These are phyloP conservation scores for Calephelis nemesis DNA, from an alignment of 1,140 invertebrate genomes.

Conservation along the genomic window DNA sequence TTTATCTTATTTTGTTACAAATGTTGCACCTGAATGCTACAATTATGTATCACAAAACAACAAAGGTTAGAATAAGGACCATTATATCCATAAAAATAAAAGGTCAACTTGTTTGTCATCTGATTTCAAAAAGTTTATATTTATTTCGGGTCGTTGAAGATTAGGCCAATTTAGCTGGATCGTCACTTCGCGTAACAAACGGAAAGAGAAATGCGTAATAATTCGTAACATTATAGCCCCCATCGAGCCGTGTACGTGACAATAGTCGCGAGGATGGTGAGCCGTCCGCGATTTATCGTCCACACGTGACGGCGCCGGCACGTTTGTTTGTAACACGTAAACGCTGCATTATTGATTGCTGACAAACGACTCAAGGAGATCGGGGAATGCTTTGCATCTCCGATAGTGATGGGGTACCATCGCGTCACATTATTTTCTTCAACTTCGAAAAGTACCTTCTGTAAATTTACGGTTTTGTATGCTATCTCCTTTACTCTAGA, in stretches of 20 bases:
- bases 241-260: conserved; percentile 46
- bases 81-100: not conserved
- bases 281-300: conserved; percentile 23
- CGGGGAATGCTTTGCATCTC: not conserved
- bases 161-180: conserved; percentile 19
- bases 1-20: no score
- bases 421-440: not conserved
- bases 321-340: conserved; percentile 9
- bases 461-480: no score
- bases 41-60: no score
- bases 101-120: not conserved
- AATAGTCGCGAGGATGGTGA: conserved; percentile 27
- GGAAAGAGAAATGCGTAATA: conserved; percentile 50
- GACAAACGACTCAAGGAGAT: conserved; percentile 12
- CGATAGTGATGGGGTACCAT: not conserved
- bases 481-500: no score
- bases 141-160: conserved; percentile 8
- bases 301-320: conserved; percentile 22
- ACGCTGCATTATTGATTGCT: conserved; percentile 27
- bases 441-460: no score
- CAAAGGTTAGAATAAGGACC: not conserved
- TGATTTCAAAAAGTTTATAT: not conserved
- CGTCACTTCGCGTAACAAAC: conserved; percentile 33
- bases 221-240: conserved; percentile 52
- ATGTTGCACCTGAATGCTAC: no score